Evolutionary conservation across 2,888 invertebrate genomes (phyloP).

Genomic region (Heteropelma amictum): DNA sequence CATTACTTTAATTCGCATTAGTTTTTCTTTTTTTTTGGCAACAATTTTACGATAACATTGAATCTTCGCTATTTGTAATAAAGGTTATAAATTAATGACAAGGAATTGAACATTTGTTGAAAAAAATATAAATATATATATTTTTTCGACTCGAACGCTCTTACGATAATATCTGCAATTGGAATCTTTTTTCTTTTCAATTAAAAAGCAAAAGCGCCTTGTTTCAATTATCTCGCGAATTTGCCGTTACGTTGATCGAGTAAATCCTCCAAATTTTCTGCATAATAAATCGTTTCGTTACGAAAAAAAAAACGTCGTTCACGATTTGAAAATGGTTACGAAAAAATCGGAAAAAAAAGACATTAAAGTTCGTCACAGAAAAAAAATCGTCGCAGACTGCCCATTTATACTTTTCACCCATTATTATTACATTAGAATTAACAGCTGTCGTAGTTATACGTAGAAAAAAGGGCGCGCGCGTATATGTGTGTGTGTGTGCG

Average conservation of each 20-base stretch:
- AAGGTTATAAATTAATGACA: slow-evolving; percentile 7
- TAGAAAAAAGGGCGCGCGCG: slow-evolving; percentile 6
- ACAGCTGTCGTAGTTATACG: slow-evolving; percentile 23
- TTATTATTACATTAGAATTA: slow-evolving; percentile 8
- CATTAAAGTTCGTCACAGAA: neutral
- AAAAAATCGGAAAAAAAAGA: too few relatives aligned
- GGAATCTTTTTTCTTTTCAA: neutral
- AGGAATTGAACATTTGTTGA: slow-evolving; percentile 39
- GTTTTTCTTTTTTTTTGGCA: neutral
- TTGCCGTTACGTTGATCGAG: too few relatives aligned
- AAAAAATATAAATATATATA: neutral
- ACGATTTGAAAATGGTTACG: too few relatives aligned
- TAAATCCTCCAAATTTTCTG: too few relatives aligned
- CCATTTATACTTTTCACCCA: slow-evolving; percentile 8
- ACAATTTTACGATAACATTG: neutral
- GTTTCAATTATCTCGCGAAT: too few relatives aligned
- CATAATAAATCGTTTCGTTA: too few relatives aligned
- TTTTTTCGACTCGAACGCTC: neutral
- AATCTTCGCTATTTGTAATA: neutral
- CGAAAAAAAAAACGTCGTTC: too few relatives aligned
- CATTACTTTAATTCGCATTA: neutral
- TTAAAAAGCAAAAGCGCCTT: too few relatives aligned
- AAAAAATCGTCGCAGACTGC: too few relatives aligned
- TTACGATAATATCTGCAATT: too few relatives aligned
- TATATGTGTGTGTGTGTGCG: neutral